phyloP scores from a whole-genome alignment of 2,888 invertebrate genomes.

The Ichneumoninae sp. region DNA sequence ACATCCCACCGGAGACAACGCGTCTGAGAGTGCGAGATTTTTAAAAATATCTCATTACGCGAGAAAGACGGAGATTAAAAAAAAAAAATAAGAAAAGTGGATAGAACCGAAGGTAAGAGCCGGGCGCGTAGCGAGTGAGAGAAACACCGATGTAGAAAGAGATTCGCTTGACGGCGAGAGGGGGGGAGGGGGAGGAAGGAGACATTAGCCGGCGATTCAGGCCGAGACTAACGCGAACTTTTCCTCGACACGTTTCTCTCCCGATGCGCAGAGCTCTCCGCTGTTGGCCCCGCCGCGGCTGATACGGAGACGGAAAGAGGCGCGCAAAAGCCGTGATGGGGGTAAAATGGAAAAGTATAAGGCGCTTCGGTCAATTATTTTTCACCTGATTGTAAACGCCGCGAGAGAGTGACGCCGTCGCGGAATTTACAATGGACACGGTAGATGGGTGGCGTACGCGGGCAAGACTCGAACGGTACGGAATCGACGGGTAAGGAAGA shows the following conservation, averaged over 20 bases:
- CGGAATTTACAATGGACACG: not conserved
- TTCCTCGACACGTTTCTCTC: constrained; percentile 82
- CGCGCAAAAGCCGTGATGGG: constrained; percentile 36
- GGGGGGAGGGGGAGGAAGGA: constrained; percentile 63
- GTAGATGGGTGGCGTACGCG: not conserved
- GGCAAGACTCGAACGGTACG: not conserved
- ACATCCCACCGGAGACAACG: constrained; percentile 27
- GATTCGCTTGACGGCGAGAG: constrained; percentile 2
- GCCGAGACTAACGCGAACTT: constrained; percentile 84
- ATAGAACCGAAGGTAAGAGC: not conserved
- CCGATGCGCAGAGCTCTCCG: constrained; percentile 66
- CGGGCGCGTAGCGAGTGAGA: not conserved
- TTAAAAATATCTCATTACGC: constrained; percentile 67
- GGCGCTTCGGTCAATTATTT: constrained; percentile 62
- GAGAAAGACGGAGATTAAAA: constrained; percentile 51
- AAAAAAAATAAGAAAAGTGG: not conserved
- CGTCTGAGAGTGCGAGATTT: constrained; percentile 46
- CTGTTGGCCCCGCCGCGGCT: not conserved
- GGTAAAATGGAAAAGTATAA: constrained; percentile 38
- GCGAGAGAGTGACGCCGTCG: constrained; percentile 31
- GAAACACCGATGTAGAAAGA: not conserved
- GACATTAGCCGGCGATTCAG: constrained; percentile 83
- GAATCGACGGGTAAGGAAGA: not conserved
- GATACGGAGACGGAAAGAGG: constrained; percentile 62
- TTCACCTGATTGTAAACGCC: constrained; percentile 45